Base-by-base conservation (phyloP, 2,113 vertebrate species). In the Scomber colias region DNA sequence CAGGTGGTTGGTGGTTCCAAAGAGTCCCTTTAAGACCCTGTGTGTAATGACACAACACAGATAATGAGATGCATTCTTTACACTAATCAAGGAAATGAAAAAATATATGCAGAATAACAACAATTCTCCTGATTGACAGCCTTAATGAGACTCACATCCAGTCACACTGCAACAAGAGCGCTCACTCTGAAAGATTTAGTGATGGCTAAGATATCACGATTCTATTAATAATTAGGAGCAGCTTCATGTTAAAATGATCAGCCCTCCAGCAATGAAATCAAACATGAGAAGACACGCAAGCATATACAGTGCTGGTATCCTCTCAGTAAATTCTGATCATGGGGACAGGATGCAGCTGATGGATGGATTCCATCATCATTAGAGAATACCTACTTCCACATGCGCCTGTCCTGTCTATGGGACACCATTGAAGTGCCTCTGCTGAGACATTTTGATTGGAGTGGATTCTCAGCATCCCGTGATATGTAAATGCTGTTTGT, bases 371-470 rank as follows among this genome's bases (percentile, higher is more conserved):
- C 50, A 56, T 24, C 53, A 44, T 63, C 7, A 35, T 55, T 2
- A 56, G 44, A 67, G 53, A 66, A 51, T 7, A 49, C n/a, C 50
- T 69, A 40, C 35, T 9, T 40, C 35, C 56, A n/a, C 3, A 27
- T 8, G 30, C 50, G 46, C 31, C 15, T 27, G n/a, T 27, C 24
- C 6, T 9, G 62, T 48, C 13, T 57, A 0, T n/a, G 16, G 16
- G 8, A 46, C 30, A 35, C 31, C 55, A n/a, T 60, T 27, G 19
- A 2, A 12, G 31, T 19, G 31, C 71, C 15, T 51, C n/a, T 62
- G 70, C 56, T 27, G 60, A 74, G 19, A 55, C 16, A 1, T 45
- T 48, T 16, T 66, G 54, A 66, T 67, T 67, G 69, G 63, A 66
- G 59, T 27, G 60, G 51, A 59, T 45, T n/a, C 63, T 66, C 44